These are phyloP conservation scores for Steromphala cineraria DNA, from an alignment of 2,888 invertebrate species.

Conservation along the genomic window DNA sequence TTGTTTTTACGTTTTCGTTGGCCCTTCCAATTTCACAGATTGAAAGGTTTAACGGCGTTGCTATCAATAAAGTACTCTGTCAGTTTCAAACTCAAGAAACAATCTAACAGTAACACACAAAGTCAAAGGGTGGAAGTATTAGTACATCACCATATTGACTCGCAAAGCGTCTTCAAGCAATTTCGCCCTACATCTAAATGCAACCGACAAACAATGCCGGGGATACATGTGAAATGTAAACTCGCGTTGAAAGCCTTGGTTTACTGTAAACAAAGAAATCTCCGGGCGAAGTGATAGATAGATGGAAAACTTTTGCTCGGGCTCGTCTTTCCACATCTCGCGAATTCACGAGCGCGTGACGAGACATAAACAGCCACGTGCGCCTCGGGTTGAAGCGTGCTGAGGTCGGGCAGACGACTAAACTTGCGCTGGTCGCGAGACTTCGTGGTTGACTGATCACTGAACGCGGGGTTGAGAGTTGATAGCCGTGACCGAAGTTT, in stretches of 20 bases:
- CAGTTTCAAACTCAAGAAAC: no score
- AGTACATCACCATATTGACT: neutral
- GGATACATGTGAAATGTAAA: neutral
- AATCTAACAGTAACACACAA: no score
- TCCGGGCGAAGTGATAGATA: neutral
- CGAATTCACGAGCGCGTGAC: constrained; percentile 1
- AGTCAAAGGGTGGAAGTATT: no score
- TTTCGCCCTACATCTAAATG: neutral
- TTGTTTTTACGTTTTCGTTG: no score
- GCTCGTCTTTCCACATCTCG: neutral
- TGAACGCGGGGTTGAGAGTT: neutral
- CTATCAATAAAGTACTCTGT: no score
- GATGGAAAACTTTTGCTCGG: neutral
- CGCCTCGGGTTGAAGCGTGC: neutral
- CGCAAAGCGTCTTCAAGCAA: neutral
- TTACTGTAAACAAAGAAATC: neutral
- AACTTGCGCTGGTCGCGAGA: neutral
- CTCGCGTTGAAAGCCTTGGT: neutral
- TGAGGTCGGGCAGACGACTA: neutral
- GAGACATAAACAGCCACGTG: constrained; percentile 12
- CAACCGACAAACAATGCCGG: neutral
- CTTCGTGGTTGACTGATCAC: neutral
- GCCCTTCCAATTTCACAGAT: no score
- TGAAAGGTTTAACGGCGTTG: no score
- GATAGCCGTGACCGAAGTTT: no score